Conservation (phyloP, 1,140 invertebrate species). For the Lutraria rhynchaena region DNA sequence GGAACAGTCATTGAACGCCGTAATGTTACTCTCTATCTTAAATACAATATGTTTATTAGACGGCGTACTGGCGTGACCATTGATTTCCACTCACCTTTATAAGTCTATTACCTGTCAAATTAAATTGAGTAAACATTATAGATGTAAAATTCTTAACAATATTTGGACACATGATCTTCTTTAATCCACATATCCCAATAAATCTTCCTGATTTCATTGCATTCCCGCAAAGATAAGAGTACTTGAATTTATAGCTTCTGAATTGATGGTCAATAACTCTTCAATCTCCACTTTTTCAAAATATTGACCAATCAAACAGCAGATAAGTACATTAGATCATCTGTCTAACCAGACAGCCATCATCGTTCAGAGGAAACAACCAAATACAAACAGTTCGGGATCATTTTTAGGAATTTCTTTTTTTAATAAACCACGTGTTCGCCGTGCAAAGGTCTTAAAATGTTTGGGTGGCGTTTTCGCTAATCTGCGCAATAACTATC, state of each 20-base stretch:
- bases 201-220: slow-evolving; percentile 9
- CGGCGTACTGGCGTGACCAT: slow-evolving; percentile 13
- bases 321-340: too few species aligned
- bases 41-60: slow-evolving; percentile 6
- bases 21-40: slow-evolving; percentile 8
- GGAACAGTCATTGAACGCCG: slow-evolving; percentile 26
- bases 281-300: background rate
- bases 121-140: slow-evolving; percentile 53
- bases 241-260: slow-evolving; percentile 46
- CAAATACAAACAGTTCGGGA: background rate
- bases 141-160: slow-evolving; percentile 56
- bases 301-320: slow-evolving; percentile 12
- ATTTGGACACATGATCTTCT: slow-evolving; percentile 39
- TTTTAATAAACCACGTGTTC: slow-evolving; percentile 59
- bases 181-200: slow-evolving; percentile 48
- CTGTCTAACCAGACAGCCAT: too few species aligned
- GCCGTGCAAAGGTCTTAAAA: background rate
- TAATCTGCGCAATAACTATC: background rate
- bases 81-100: slow-evolving; percentile 33
- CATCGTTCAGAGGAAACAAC: background rate
- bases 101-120: slow-evolving; percentile 59
- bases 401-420: slow-evolving; percentile 20
- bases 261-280: slow-evolving; percentile 41
- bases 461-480: background rate
- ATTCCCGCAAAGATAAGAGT: background rate